These are phyloP conservation scores for Paguma larvata DNA, from an alignment of 2,797 vertebrate species.

Conservation along the genomic window DNA sequence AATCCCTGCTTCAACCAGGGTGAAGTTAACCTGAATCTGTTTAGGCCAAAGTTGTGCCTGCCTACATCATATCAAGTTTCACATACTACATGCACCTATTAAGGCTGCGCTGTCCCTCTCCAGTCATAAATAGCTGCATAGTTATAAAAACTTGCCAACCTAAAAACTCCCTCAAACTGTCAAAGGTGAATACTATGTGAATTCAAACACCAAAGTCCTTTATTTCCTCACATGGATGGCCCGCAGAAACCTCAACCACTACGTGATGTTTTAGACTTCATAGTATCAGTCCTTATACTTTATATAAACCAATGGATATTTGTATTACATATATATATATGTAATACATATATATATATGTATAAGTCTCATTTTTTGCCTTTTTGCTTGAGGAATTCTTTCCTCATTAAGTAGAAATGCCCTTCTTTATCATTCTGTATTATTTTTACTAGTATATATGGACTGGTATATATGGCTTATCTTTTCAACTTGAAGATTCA, in stretches of 20 bases:
- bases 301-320: not conserved
- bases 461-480: not conserved
- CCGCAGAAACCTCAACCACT: not conserved
- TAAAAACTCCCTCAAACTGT: not conserved
- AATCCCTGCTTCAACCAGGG: not conserved
- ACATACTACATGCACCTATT: not conserved
- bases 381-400: not conserved
- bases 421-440: not conserved
- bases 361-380: not conserved
- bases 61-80: not conserved
- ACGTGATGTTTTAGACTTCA: not conserved
- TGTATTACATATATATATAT: too few relatives aligned
- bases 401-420: not conserved
- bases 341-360: too few relatives aligned
- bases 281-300: not conserved
- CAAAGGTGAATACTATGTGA: not conserved
- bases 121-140: not conserved
- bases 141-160: not conserved
- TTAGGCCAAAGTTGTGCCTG: not conserved
- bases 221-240: not conserved
- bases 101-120: not conserved
- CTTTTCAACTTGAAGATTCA: not conserved
- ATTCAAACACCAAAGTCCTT: not conserved
- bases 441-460: not conserved
- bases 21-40: not conserved